These are phyloP conservation scores for Cardiocondyla obscurior DNA, from an alignment of 1,140 invertebrate genomes.

Conservation along the genomic window DNA sequence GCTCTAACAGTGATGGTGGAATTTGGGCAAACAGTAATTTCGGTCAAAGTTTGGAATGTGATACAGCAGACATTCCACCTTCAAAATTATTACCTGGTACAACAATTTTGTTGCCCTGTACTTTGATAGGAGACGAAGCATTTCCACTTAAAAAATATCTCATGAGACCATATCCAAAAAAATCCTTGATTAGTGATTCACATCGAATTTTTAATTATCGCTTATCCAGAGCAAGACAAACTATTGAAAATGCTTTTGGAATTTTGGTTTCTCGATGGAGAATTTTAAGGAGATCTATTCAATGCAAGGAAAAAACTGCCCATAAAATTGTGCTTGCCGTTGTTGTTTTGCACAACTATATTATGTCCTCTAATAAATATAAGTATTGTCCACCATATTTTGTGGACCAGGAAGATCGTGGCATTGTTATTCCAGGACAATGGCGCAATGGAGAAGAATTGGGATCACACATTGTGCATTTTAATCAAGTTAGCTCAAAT, in stretches of 20 bases:
- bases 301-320: constrained; percentile 9
- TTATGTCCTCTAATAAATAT: background rate
- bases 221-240: constrained; percentile 9
- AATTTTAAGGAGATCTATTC: background rate
- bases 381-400: background rate
- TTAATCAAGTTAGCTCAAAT: background rate
- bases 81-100: constrained; percentile 4
- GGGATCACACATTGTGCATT: background rate
- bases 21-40: background rate
- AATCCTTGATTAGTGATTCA: background rate
- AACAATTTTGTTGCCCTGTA: background rate
- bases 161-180: constrained; percentile 8
- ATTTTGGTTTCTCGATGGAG: background rate
- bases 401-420: background rate
- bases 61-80: background rate
- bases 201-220: constrained; percentile 29
- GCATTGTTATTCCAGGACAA: background rate
- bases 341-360: constrained; percentile 11
- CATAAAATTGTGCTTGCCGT: constrained; percentile 13
- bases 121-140: constrained; percentile 4
- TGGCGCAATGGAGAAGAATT: background rate
- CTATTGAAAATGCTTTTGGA: background rate
- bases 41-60: background rate
- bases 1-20: background rate
- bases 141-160: background rate